Evolutionary conservation across 2,113 vertebrate species (phyloP), one percentile per base, ranked within the genome.

Genomic region (Osmerus eperlanus): DNA sequence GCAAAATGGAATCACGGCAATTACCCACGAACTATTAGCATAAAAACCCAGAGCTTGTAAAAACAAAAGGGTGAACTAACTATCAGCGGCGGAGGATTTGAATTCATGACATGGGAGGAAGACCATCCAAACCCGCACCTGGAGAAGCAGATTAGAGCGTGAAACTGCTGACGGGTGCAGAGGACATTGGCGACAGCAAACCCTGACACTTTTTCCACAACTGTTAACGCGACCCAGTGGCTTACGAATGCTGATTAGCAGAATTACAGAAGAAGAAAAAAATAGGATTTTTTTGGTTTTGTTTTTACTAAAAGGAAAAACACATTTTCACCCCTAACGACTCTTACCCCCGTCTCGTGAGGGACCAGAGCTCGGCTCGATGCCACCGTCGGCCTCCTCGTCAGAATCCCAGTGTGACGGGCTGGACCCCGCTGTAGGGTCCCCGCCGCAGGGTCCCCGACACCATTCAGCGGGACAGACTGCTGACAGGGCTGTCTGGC

Each of bases 11-110:
- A 68, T 65, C 14, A 16, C 19, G 21, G 69, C 75, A 70, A 78
- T 75, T 67, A 75, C 59, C 16, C 65, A 7, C 21, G 12, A 72
- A 64, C 53, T 25, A 65, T 77, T 68, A 54, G 2, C 54, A 70
- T 32, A 64, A 6, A 65, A 66, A 71, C 47, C 29, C 53, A 3
- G n/a, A 32, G 21, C 13, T 55, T n/a, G 9, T 25, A 67, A 61
- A 54, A 56, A 70, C 41, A 59, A 47, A 47, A 47, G 41, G 9
- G 41, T 12, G 41, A 47, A 12, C 8, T 47, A 47, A 47, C 41
- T 12, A 7, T 47, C 41, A 47, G 41, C 41, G 41, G 9, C 2
- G 41, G 41, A 47, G 41, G 41, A 47, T 47, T 47, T 47, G 41
- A 47, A 47, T 47, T 47, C 8, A 47, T 11, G 41, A 47, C 0